Evolutionary conservation across 2,797 vertebrate genomes (phyloP).

Genomic region (Lithobates pipiens): DNA sequence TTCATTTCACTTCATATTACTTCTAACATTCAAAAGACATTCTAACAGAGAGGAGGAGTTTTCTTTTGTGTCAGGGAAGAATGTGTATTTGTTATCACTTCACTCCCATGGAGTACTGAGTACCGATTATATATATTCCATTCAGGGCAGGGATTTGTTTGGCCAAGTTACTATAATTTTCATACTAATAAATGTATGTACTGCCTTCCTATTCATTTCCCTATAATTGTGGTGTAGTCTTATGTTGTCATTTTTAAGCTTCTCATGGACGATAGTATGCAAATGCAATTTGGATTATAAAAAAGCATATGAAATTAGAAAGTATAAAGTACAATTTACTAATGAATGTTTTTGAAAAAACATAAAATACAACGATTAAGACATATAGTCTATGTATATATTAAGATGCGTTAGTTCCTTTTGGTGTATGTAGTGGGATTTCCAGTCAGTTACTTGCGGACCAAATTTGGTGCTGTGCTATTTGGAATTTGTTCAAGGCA

Average conservation of each 20-base stretch:
- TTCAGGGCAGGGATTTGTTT: constrained; percentile 35
- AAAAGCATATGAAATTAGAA: no score
- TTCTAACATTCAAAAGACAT: constrained; percentile 37
- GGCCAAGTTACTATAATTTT: constrained; percentile 44
- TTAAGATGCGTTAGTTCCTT: no score
- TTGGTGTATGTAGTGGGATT: no score
- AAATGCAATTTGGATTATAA: background rate
- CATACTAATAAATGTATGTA: constrained; percentile 21
- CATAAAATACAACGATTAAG: no score
- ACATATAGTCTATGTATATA: no score
- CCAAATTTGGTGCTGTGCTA: no score
- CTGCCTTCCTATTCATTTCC: constrained; percentile 19
- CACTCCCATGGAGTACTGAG: constrained; percentile 6
- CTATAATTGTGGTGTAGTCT: constrained; percentile 17
- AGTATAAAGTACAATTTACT: no score
- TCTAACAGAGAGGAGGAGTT: constrained; percentile 28
- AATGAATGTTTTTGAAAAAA: no score
- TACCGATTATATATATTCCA: constrained; percentile 32
- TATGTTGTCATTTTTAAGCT: constrained; percentile 9
- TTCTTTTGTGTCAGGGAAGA: constrained; percentile 20
- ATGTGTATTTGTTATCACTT: constrained; percentile 38
- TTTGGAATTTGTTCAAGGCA: no score
- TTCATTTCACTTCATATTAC: constrained; percentile 44
- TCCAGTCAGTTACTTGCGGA: no score
- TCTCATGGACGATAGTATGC: background rate